These are phyloP conservation scores for Ceratina australensis DNA, from an alignment of 1,140 invertebrate genomes.

Conservation along the genomic window DNA sequence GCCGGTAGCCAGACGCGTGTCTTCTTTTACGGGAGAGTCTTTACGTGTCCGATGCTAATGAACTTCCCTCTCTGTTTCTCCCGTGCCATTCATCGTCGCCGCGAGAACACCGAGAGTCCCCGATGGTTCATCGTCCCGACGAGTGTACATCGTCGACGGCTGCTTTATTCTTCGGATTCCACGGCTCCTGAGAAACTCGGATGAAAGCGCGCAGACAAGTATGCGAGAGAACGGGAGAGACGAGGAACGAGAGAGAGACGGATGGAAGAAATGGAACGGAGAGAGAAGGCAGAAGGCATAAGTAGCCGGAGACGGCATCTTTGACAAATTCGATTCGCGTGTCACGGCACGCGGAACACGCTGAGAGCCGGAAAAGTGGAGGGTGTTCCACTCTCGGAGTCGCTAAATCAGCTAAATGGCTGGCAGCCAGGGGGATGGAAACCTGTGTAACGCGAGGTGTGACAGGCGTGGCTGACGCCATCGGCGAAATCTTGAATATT, in stretches of 20 bases:
- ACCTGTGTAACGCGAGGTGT: constrained; percentile 65
- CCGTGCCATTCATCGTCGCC: background rate
- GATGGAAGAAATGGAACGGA: constrained; percentile 53
- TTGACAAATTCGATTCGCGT: constrained; percentile 78
- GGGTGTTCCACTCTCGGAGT: constrained; percentile 62
- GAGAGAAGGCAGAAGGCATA: constrained; percentile 56
- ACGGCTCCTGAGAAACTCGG: background rate
- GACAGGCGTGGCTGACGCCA: constrained; percentile 63
- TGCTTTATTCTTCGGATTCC: constrained; percentile 51
- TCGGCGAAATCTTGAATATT: constrained; percentile 67
- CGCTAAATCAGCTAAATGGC: constrained; percentile 73
- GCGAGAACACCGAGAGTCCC: constrained; percentile 9
- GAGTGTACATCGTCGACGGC: constrained; percentile 48
- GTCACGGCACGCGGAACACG: constrained; percentile 72
- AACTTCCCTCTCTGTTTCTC: constrained; percentile 19
- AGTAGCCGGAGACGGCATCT: constrained; percentile 67
- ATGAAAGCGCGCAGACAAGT: background rate
- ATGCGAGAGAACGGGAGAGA: background rate
- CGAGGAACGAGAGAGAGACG: constrained; percentile 1
- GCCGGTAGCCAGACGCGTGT: constrained; percentile 30
- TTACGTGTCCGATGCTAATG: constrained; percentile 53
- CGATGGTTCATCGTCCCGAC: constrained; percentile 34
- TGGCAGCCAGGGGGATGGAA: constrained; percentile 58
- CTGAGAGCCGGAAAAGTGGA: constrained; percentile 69
- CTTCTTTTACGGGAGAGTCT: constrained; percentile 39